phyloP scores from a whole-genome alignment of 2,113 vertebrate species.

The Galbula dea region DNA sequence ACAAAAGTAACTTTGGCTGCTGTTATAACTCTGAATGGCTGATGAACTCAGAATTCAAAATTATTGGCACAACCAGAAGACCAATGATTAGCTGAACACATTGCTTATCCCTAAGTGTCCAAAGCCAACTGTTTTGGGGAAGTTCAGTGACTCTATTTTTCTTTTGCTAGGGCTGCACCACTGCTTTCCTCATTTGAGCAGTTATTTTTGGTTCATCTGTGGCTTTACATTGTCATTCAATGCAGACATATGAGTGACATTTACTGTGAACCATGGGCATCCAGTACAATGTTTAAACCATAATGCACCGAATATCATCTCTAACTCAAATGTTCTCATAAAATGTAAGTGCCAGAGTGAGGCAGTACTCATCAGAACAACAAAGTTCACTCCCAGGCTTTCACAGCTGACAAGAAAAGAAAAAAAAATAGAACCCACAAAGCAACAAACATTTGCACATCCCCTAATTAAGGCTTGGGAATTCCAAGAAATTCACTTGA shows the following conservation, averaged over 20 bases:
- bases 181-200: neutral
- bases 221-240: neutral
- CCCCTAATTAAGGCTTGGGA: slow-evolving; percentile 48
- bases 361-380: neutral
- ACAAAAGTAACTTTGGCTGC: neutral
- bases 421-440: neutral
- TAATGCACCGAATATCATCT: neutral
- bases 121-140: neutral
- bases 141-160: neutral
- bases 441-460: slow-evolving; percentile 46
- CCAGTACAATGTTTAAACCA: neutral
- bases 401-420: neutral
- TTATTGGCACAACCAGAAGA: neutral
- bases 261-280: neutral
- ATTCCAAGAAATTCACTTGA: slow-evolving; percentile 54
- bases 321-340: neutral
- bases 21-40: neutral
- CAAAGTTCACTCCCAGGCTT: slow-evolving; percentile 9
- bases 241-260: neutral
- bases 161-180: neutral
- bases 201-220: neutral
- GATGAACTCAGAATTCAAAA: neutral
- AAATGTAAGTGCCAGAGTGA: neutral
- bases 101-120: neutral
- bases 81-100: accelerated